Evolutionary conservation across 2,113 vertebrate genomes (phyloP), one percentile per base, ranked within the genome.

Genomic region (Pomatostomus ruficeps): DNA sequence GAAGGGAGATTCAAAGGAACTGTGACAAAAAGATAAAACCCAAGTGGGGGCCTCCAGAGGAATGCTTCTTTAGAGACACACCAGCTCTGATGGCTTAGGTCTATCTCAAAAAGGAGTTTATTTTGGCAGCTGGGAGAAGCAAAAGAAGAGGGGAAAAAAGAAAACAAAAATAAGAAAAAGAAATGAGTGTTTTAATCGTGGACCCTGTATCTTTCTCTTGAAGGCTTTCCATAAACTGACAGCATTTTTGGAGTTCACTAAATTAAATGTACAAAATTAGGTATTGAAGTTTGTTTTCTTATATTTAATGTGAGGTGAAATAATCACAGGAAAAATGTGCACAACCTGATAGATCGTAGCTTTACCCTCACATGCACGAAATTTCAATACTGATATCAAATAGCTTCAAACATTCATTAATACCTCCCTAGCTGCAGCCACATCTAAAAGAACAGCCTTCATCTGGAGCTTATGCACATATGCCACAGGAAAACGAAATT

Each of bases 61-160:
- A 97, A 97, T 80, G 81, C 89, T 91, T 74, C 80, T 62, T 75
- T 76, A 95, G 62, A 95, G 89, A 80, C 89, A 91, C 62, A 85
- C 66, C 81, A 95, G 46, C 59, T 76, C 70, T 88, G 91, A 57
- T 93, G 93, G 92, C 45, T 95, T 75, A 82, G 48, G 75, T 82
- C 91, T 88, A 59, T 85, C 91, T 89, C 75, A 73, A 73, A 73
- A 91, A 95, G 40, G 63, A 85, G 93, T 89, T 96, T 95, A 96
- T 96, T 97, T 96, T 96, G 96, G 93, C 96, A 95, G 91, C 93
- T 93, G 85, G 43, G 51, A 91, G 78, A 82, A 94, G 71, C 20
- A 67, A 57, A 49, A 83, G 12, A 7, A 18, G 28, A 6, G 40
- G 2, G 3, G 11, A 73, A 72, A 49, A 20, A 14, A 1, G 6